Evolutionary conservation across 2,888 invertebrate species (phyloP), one percentile per base, ranked within the genome.

Genomic region (Eilema griseolum): DNA sequence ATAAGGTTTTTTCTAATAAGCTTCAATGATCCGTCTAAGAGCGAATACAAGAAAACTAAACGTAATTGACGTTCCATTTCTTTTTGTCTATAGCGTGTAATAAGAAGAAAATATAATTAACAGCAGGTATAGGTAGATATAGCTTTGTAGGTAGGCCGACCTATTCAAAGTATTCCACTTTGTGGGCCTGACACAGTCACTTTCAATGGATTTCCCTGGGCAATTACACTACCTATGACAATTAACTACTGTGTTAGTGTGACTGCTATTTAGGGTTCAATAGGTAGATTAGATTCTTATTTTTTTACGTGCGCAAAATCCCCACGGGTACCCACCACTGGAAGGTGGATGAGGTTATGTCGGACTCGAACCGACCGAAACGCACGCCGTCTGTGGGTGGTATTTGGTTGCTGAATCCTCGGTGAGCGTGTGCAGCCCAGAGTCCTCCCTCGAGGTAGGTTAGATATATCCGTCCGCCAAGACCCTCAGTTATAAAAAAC

Each of bases 11-110:
- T 41, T 16, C 16, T 41, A 14, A 41, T 3, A 41, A 41, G 16
- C 41, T 41, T 16, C 16, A 14, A 16, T 10, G 41, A 16, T 14
- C 28, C 0, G n/a, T 33, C 23, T 20, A 56, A 56, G 31, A 10
- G n/a, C 7, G 0, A 61, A 60, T 70, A 46, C 11, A 57, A 37
- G 65, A 24, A 46, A 75, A 73, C 71, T 70, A 78, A 60, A 67
- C 56, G 65, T 61, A 75, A 69, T 75, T 78, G 56, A 61, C 65
- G 66, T 70, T 67, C 70, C 46, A 37, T 70, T 61, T 56, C 24
- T 63, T 41, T 41, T 65, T 23, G 61, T 37, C 41, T 31, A 67
- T 26, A 59, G 4, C 63, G 46, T 33, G 26, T 61, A 56, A 31
- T 14, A 11, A 24, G 26, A 23, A 57, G 28, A 46, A 56, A 57